Percentiles rank a stretch among this genome's conserved stretches.
phyloP scores from a whole-genome alignment of 2,113 vertebrate species.

The Pleuronectes platessa region DNA sequence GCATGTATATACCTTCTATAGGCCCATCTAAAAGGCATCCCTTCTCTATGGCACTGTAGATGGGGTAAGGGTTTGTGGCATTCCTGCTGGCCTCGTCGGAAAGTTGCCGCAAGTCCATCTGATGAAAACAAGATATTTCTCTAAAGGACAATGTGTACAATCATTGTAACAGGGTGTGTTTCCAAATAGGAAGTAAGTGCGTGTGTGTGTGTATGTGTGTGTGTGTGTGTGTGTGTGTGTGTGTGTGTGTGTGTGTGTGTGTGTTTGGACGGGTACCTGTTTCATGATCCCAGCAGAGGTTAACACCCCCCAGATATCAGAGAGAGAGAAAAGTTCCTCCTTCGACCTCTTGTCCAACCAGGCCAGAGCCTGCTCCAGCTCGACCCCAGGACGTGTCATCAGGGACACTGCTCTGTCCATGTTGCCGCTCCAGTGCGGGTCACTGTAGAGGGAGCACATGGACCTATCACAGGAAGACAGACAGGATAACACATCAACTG shows the following conservation, averaged over 20 bases:
- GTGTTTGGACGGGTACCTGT: constrained; percentile 20
- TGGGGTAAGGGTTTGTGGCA: constrained; percentile 68
- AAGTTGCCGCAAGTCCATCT: constrained; percentile 57
- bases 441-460: constrained; percentile 53
- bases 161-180: background rate
- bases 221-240: too few relatives aligned
- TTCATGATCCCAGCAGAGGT: constrained; percentile 58
- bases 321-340: constrained; percentile 53
- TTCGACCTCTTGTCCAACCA: constrained; percentile 37
- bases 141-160: too few relatives aligned
- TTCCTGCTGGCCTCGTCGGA: constrained; percentile 66
- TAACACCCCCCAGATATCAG: constrained; percentile 52
- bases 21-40: constrained; percentile 24
- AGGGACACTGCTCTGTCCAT: constrained; percentile 17
- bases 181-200: background rate
- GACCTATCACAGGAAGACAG: constrained; percentile 28
- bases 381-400: background rate
- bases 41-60: constrained; percentile 67
- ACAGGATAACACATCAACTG: background rate
- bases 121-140: background rate
- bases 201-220: too few relatives aligned
- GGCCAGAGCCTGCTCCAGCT: constrained; percentile 5
- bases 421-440: constrained; percentile 48
- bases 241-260: too few relatives aligned
- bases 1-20: constrained; percentile 42